A percentile compares a stretch with the other conserved stretches of the same genome.
phyloP scores from a whole-genome alignment of 1,140 invertebrate species.

The Oreohelix idahoensis region DNA sequence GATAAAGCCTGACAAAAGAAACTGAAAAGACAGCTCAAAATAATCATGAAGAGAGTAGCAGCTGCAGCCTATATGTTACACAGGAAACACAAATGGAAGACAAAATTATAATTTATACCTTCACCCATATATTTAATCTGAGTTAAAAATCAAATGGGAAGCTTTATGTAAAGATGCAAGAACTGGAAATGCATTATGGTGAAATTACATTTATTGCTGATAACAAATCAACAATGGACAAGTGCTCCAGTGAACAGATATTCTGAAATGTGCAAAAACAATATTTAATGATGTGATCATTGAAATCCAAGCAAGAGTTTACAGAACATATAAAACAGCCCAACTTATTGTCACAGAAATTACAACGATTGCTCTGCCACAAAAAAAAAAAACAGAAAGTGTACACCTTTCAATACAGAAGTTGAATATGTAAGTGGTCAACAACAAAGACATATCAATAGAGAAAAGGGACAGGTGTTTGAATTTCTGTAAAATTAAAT shows the following conservation, averaged over 20 bases:
- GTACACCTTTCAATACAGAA: background rate
- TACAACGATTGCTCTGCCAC: background rate
- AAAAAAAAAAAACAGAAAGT: background rate
- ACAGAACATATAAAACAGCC: background rate
- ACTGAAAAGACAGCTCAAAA: no score
- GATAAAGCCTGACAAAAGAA: no score
- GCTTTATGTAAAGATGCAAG: no score
- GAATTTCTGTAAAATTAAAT: background rate
- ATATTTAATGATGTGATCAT: background rate
- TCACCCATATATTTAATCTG: no score
- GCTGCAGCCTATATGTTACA: no score
- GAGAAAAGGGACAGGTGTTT: background rate
- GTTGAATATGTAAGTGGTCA: background rate
- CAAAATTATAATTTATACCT: no score
- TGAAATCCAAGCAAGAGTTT: background rate
- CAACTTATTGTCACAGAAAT: background rate
- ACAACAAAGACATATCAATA: background rate
- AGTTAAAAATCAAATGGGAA: no score
- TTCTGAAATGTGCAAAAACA: conserved; percentile 3
- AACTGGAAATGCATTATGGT: no score
- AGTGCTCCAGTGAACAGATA: background rate
- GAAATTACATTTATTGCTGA: no score
- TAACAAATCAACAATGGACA: background rate
- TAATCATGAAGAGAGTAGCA: no score
- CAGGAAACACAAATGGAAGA: no score